These are phyloP conservation scores for Alosa alosa DNA, from an alignment of 2,113 vertebrate genomes.

Conservation along the genomic window DNA sequence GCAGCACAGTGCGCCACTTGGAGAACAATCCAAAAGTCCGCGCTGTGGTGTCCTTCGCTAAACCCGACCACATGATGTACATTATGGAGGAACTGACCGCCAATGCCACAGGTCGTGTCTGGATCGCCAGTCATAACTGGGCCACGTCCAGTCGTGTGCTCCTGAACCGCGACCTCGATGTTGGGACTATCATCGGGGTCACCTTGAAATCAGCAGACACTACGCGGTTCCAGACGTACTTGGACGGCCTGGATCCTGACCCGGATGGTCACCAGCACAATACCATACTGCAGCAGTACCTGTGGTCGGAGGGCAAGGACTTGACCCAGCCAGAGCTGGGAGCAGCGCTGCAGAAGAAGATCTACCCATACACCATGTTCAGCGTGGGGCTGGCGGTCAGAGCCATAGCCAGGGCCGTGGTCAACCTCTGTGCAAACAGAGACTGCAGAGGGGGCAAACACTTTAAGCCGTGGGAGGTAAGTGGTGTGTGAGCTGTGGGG, in stretches of 20 bases:
- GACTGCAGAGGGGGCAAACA: constrained; percentile 65
- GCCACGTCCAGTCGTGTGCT: constrained; percentile 68
- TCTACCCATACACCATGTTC: constrained; percentile 64
- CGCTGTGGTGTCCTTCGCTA: constrained; percentile 79
- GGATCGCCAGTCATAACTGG: constrained; percentile 83
- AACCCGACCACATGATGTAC: constrained; percentile 67
- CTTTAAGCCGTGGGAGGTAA: constrained; percentile 75
- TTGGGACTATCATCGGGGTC: constrained; percentile 76
- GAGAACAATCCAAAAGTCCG: constrained; percentile 67
- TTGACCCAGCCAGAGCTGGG: background rate
- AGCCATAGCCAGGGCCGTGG: constrained; percentile 69
- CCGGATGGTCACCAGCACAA: constrained; percentile 60
- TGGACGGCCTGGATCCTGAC: constrained; percentile 61
- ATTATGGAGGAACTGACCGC: constrained; percentile 71
- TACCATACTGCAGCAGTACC: constrained; percentile 64
- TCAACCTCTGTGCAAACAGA: constrained; percentile 64
- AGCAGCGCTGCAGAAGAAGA: background rate
- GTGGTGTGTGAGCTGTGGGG: too few species aligned
- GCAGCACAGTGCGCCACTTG: constrained; percentile 66
- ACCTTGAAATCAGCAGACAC: constrained; percentile 71
- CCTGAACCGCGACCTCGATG: constrained; percentile 60
- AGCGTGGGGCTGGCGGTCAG: constrained; percentile 70
- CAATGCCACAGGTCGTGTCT: constrained; percentile 69
- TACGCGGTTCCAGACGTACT: constrained; percentile 68
- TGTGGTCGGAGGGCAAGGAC: constrained; percentile 40